Evolutionary conservation across 2,797 vertebrate species (phyloP).

Genomic region (Microtus agrestis): DNA sequence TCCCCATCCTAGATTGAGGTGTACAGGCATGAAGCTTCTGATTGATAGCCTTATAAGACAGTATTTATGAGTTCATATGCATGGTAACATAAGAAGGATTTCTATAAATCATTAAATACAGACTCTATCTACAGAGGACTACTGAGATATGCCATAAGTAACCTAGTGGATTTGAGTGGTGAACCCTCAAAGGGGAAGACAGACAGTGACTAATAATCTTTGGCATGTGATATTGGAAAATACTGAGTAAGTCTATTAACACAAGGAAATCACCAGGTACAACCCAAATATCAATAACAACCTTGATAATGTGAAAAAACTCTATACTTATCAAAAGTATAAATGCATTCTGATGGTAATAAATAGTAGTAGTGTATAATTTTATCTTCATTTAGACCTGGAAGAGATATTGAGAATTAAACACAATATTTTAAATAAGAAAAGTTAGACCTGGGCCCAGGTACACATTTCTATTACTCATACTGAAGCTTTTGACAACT

Average conservation of each 20-base stretch:
- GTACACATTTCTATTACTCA: not conserved
- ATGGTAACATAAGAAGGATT: not conserved
- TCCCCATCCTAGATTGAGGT: not conserved
- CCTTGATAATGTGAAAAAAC: not conserved
- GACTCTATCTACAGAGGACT: not conserved
- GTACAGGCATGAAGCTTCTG: not conserved
- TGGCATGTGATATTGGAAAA: not conserved
- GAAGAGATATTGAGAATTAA: not conserved
- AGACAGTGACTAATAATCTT: not conserved
- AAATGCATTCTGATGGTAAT: not conserved
- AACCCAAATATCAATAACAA: not conserved
- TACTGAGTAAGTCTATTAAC: not conserved
- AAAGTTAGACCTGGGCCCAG: not conserved
- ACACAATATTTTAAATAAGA: not conserved
- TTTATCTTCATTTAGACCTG: not conserved
- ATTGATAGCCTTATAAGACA: not conserved
- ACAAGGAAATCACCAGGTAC: not conserved
- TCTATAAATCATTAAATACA: not conserved
- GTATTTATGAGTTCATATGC: not conserved
- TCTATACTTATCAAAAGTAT: not conserved
- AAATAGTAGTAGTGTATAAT: not conserved
- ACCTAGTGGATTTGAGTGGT: not conserved
- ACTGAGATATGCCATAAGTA: not conserved
- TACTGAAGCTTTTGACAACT: not conserved
- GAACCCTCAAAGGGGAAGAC: not conserved